Evolutionary conservation across 2,113 vertebrate genomes (phyloP).

Genomic region (Neolamprologus longior): DNA sequence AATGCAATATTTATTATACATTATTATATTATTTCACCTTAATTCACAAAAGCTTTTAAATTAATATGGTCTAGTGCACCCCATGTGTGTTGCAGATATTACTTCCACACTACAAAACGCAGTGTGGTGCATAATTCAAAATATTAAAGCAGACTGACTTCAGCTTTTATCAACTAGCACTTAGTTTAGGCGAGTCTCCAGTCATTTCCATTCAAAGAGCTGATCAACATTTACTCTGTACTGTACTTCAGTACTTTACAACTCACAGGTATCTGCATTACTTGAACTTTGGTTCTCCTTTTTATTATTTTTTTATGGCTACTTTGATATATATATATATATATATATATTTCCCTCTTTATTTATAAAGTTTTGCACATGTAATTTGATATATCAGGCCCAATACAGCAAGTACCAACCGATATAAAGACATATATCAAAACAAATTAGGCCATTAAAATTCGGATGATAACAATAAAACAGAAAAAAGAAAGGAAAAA

Average conservation of each 20-base stretch:
- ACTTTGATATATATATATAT: not conserved
- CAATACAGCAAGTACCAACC: too few relatives aligned
- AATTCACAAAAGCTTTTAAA: not conserved
- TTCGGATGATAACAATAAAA: too few relatives aligned
- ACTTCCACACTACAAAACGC: not conserved
- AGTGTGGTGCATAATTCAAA: not conserved
- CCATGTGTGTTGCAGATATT: not conserved
- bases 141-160: not conserved
- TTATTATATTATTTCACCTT: not conserved
- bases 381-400: too few relatives aligned
- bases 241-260: not conserved
- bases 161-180: not conserved
- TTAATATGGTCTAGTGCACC: not conserved
- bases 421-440: too few relatives aligned
- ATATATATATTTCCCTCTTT: not conserved
- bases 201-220: not conserved
- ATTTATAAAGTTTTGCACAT: too few relatives aligned
- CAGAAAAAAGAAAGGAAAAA: too few relatives aligned
- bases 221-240: not conserved
- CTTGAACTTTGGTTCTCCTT: not conserved
- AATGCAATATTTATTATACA: not conserved
- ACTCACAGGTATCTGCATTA: not conserved
- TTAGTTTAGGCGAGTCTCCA: not conserved
- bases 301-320: not conserved
- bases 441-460: too few relatives aligned